A percentile compares a stretch with the other conserved stretches of the same genome.
phyloP scores from a whole-genome alignment of 2,797 vertebrate genomes.

The Peromyscus melanophrys region DNA sequence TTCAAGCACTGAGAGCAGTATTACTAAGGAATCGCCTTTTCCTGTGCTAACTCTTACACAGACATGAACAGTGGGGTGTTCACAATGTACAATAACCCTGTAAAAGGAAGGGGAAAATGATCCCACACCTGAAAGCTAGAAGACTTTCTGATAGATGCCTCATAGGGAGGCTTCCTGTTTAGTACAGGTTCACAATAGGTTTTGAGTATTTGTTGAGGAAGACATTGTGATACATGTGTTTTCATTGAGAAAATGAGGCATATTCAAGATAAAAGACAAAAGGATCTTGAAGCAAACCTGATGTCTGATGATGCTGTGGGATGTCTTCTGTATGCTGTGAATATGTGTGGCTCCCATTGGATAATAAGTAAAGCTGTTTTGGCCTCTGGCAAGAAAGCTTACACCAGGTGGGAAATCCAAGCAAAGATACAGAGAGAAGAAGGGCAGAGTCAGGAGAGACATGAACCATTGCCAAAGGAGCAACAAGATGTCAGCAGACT shows the following conservation, averaged over 20 bases:
- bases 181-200: no score
- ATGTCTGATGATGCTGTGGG: not conserved
- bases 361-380: no score
- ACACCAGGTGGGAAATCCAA: no score
- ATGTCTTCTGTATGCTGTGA: no score
- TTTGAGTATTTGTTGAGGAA: not conserved
- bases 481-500: no score
- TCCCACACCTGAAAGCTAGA: not conserved
- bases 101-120: not conserved
- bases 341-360: no score
- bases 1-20: not conserved
- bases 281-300: not conserved
- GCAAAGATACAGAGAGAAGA: no score
- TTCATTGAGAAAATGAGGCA: not conserved
- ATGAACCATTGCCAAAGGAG: no score
- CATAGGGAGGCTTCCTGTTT: not conserved
- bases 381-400: no score
- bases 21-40: constrained; percentile 8
- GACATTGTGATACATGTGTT: not conserved
- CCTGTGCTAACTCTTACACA: not conserved
- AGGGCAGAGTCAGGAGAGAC: no score
- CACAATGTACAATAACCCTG: not conserved
- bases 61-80: not conserved
- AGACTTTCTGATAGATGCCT: not conserved
- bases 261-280: not conserved